These are phyloP conservation scores for Cranoglanis bouderius DNA, from an alignment of 2,113 vertebrate species.

Conservation along the genomic window DNA sequence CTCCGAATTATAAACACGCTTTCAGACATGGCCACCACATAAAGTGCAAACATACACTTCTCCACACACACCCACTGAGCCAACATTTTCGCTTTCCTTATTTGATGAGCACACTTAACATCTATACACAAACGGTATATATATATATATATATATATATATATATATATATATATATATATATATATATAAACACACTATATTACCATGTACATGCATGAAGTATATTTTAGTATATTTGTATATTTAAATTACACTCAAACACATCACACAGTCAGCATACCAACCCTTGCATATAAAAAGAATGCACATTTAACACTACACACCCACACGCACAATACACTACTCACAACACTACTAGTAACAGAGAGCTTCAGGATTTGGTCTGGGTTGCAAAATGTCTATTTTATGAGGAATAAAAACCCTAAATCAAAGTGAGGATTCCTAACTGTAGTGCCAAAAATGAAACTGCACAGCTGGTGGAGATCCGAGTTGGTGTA, in stretches of 20 bases:
- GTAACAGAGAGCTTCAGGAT: background rate
- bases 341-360: background rate
- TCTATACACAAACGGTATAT: background rate
- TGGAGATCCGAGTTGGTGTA: constrained; percentile 1
- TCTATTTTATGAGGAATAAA: background rate
- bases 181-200: background rate
- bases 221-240: too few species aligned
- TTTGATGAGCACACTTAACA: background rate
- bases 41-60: constrained; percentile 25
- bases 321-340: background rate
- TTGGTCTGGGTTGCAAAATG: background rate
- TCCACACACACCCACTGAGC: background rate
- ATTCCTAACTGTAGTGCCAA: constrained; percentile 16
- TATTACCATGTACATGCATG: background rate
- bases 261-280: background rate
- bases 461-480: constrained; percentile 24
- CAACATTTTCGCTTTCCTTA: background rate
- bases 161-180: background rate
- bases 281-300: background rate
- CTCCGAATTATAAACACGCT: constrained; percentile 36
- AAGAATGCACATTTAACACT: constrained; percentile 12
- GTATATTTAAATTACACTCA: background rate
- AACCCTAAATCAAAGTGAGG: background rate
- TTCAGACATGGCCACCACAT: background rate
- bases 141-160: background rate